These are phyloP conservation scores for Lapara coniferarum DNA, from an alignment of 2,888 invertebrate species.

Conservation along the genomic window DNA sequence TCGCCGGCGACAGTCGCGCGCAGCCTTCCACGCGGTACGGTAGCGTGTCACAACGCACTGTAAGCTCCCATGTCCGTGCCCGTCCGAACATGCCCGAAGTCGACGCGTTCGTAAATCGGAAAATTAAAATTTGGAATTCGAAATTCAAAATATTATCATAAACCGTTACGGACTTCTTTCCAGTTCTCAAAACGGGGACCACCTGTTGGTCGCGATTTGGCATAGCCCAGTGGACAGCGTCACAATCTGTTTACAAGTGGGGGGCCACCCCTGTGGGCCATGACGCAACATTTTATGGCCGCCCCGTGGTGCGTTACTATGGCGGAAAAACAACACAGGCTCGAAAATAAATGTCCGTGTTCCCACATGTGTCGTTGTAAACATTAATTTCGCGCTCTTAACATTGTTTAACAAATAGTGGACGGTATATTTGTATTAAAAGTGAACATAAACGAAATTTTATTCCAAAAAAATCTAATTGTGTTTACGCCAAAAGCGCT, in stretches of 20 bases:
- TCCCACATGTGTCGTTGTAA: conserved; percentile 61
- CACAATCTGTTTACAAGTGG: conserved; percentile 81
- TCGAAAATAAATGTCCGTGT: conserved; percentile 78
- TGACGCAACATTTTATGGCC: conserved; percentile 79
- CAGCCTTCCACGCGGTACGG: conserved; percentile 78
- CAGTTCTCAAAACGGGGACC: conserved; percentile 45
- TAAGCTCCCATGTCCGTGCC: conserved; percentile 51
- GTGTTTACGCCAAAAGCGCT: neutral
- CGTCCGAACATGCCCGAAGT: conserved; percentile 54
- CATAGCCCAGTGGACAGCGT: conserved; percentile 71
- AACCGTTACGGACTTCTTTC: conserved; percentile 29
- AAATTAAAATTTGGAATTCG: conserved; percentile 39
- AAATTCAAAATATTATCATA: conserved; percentile 30
- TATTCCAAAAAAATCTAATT: neutral
- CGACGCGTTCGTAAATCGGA: conserved; percentile 42
- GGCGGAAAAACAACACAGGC: conserved; percentile 74
- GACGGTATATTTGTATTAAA: neutral
- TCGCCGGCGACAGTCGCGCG: conserved; percentile 73
- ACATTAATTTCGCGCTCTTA: conserved; percentile 55
- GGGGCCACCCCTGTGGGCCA: conserved; percentile 60
- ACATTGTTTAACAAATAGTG: conserved; percentile 10
- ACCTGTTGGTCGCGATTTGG: conserved; percentile 78
- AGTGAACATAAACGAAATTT: neutral
- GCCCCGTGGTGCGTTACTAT: conserved; percentile 71
- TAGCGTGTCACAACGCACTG: conserved; percentile 61